Evolutionary conservation across 2,888 invertebrate species (phyloP).

Genomic region (Lingula anatina): DNA sequence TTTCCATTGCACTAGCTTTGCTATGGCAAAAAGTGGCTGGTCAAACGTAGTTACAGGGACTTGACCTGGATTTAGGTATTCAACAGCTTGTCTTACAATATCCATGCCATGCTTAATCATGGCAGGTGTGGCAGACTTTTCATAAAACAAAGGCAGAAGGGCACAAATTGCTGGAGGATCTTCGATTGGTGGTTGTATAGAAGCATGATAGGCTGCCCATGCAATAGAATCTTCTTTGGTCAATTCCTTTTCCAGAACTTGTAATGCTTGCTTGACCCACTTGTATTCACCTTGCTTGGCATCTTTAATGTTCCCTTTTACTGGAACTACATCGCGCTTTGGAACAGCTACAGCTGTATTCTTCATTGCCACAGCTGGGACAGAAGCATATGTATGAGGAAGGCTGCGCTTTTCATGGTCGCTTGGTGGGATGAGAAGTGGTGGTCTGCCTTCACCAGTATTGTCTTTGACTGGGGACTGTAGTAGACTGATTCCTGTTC

Average conservation of each 20-base stretch:
- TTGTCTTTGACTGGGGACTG: conserved; percentile 5
- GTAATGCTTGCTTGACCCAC: conserved; percentile 6
- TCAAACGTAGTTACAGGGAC: conserved; percentile 3
- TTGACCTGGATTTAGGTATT: conserved; percentile 4
- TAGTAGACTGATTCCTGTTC: conserved; percentile 9
- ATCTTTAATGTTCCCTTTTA: neutral
- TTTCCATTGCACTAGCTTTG: conserved; percentile 7
- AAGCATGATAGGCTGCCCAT: conserved; percentile 5
- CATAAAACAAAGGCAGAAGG: conserved; percentile 8
- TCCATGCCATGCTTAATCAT: conserved; percentile 11
- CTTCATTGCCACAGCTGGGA: conserved; percentile 1
- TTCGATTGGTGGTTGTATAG: neutral
- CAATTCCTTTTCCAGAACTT: conserved; percentile 1
- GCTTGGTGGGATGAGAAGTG: neutral
- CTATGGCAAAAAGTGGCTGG: conserved; percentile 6
- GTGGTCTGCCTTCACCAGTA: conserved; percentile 1
- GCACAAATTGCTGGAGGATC: neutral
- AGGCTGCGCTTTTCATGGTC: neutral
- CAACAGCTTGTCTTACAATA: neutral
- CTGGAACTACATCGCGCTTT: neutral
- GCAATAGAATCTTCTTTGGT: neutral
- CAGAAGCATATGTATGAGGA: conserved; percentile 1
- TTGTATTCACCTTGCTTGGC: conserved; percentile 3
- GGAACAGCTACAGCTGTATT: conserved; percentile 1
- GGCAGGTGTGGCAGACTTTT: conserved; percentile 8